These are phyloP conservation scores for Daboia siamensis DNA, from an alignment of 2,113 vertebrate genomes.

Conservation along the genomic window DNA sequence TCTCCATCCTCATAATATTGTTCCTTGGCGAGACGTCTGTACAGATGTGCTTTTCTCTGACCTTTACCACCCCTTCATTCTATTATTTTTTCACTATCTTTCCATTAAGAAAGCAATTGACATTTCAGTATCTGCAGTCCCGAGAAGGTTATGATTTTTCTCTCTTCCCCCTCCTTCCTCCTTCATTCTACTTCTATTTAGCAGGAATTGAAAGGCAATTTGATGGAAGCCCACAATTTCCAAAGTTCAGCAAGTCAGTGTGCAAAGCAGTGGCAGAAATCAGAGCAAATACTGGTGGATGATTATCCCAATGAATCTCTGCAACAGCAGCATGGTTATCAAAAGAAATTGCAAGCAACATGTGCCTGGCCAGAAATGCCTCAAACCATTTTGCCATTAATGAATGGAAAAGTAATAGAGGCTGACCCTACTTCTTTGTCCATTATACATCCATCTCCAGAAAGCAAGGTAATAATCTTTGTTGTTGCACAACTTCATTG, in stretches of 20 bases:
- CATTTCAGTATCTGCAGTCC: constrained; percentile 9
- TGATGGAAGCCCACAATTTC: constrained; percentile 9
- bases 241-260: background rate
- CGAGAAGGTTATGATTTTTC: background rate
- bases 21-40: background rate
- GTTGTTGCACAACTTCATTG: constrained; percentile 5
- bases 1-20: background rate
- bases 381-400: background rate
- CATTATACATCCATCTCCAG: background rate
- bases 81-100: background rate
- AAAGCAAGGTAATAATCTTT: constrained; percentile 26
- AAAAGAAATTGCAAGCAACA: constrained; percentile 6
- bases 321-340: background rate
- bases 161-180: background rate
- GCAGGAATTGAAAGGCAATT: constrained; percentile 11
- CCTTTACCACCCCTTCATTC: background rate
- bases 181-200: constrained; percentile 8
- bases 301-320: background rate
- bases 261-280: background rate
- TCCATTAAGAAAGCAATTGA: constrained; percentile 23
- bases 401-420: constrained; percentile 15
- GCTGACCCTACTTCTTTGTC: background rate
- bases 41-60: background rate
- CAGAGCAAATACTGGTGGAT: background rate
- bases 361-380: background rate